These are phyloP conservation scores for Sarcophaga rosellei DNA, from an alignment of 2,888 invertebrate species.

Conservation along the genomic window DNA sequence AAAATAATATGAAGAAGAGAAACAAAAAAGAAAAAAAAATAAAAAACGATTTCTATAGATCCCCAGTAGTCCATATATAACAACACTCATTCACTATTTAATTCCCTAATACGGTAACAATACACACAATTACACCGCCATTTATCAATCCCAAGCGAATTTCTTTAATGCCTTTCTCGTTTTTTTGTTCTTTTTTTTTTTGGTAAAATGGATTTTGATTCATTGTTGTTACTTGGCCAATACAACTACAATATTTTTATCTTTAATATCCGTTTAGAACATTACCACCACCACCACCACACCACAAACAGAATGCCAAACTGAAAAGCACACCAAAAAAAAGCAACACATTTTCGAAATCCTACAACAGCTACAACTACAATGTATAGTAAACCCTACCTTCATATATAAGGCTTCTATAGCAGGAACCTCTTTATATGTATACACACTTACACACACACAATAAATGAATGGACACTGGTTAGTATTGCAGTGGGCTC, in stretches of 20 bases:
- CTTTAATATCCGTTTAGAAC: conserved; percentile 61
- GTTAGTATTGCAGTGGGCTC: conserved; percentile 14
- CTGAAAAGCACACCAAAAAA: conserved; percentile 20
- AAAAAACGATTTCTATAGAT: conserved; percentile 35
- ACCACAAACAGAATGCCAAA: conserved; percentile 54
- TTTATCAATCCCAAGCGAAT: conserved; percentile 66
- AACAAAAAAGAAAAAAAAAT: conserved; percentile 14
- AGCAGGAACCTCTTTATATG: not conserved
- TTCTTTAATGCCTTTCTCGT: conserved; percentile 28
- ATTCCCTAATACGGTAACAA: conserved; percentile 63
- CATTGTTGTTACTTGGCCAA: conserved; percentile 60
- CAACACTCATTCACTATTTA: conserved; percentile 54
- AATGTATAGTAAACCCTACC: not conserved
- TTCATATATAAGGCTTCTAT: not conserved
- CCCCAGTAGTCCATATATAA: conserved; percentile 64
- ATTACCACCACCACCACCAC: not conserved
- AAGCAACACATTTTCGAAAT: conserved; percentile 12
- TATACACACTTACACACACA: not conserved
- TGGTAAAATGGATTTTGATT: conserved; percentile 56
- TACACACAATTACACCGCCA: conserved; percentile 67
- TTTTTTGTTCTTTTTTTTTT: conserved; percentile 22
- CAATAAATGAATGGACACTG: conserved; percentile 18
- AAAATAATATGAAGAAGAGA: conserved; percentile 18
- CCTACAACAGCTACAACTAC: not conserved
- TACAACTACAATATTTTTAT: conserved; percentile 56